Evolutionary conservation across 1,140 invertebrate genomes (phyloP).

Genomic region (Pogonomyrmex barbatus): DNA sequence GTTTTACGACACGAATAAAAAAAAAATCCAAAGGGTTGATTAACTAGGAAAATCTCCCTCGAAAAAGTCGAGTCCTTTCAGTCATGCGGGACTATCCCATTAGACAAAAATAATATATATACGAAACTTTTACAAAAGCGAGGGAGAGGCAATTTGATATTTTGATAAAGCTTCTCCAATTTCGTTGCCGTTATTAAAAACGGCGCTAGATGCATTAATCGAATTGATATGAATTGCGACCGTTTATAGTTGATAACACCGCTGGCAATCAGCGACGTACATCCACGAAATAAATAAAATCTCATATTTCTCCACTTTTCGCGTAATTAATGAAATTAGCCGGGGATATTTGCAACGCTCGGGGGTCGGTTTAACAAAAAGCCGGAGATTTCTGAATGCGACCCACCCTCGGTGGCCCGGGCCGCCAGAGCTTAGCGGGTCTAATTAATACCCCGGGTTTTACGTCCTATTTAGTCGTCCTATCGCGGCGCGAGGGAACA

Average conservation of each 20-base stretch:
- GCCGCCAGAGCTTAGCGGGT: constrained; percentile 15
- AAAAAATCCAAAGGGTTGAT: constrained; percentile 19
- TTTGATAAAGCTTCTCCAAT: neutral
- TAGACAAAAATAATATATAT: neutral
- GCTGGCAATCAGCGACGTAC: constrained; percentile 13
- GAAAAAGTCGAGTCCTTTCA: neutral
- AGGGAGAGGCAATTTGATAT: neutral
- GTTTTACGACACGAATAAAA: constrained; percentile 24
- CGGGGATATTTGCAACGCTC: constrained; percentile 9
- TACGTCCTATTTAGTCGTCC: constrained; percentile 27
- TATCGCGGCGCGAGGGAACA: neutral
- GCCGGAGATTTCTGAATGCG: constrained; percentile 23
- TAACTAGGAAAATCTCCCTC: neutral
- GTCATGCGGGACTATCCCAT: neutral
- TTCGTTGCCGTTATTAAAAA: constrained; percentile 11
- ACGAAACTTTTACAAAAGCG: neutral
- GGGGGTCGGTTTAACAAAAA: constrained; percentile 19
- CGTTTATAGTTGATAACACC: constrained; percentile 32
- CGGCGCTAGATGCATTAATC: neutral
- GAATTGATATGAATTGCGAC: constrained; percentile 11
- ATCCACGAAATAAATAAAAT: constrained; percentile 40
- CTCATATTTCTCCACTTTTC: constrained; percentile 34
- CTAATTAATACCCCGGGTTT: constrained; percentile 49
- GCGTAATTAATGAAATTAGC: constrained; percentile 56
- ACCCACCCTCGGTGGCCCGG: neutral